A percentile compares a stretch with the other conserved stretches of the same genome.
Evolutionary conservation across 2,113 vertebrate genomes (phyloP).

Genomic region (Oncorhynchus keta): DNA sequence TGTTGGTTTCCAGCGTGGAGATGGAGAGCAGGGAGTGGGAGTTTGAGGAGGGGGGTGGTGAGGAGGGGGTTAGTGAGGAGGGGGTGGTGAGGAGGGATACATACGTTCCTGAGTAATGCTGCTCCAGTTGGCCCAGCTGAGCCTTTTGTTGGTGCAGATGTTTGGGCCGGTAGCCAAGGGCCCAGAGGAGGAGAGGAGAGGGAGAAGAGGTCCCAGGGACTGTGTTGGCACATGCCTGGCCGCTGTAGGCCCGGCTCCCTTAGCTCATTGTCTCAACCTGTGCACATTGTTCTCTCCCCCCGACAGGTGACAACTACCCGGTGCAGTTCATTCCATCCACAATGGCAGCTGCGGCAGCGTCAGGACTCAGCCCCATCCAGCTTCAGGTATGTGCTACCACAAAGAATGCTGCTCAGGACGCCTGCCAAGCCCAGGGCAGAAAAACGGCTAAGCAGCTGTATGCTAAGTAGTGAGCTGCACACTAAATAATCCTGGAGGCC

Average conservation of each 20-base stretch:
- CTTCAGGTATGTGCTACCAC: constrained; percentile 97
- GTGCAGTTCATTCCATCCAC: constrained; percentile 99
- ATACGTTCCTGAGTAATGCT: constrained; percentile 72
- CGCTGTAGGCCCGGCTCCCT: constrained; percentile 64
- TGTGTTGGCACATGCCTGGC: constrained; percentile 90
- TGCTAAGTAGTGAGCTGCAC: constrained; percentile 89
- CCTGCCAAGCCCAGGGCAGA: constrained; percentile 83
- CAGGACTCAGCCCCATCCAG: constrained; percentile 99
- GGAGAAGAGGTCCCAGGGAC: constrained; percentile 38
- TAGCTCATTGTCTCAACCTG: constrained; percentile 98
- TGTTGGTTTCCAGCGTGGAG: too few species aligned
- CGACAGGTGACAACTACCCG: constrained; percentile 99
- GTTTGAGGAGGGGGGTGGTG: not conserved
- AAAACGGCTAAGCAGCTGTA: constrained; percentile 92
- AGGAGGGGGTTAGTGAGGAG: constrained; percentile 14
- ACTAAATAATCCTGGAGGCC: constrained; percentile 86
- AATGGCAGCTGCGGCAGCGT: constrained; percentile 99
- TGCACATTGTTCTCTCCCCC: constrained; percentile 84
- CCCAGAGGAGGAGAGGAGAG: not conserved
- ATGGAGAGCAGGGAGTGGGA: too few species aligned
- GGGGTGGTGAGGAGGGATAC: not conserved
- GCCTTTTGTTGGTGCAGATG: constrained; percentile 96
- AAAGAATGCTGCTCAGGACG: constrained; percentile 79
- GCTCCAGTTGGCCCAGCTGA: constrained; percentile 81
- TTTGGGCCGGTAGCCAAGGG: constrained; percentile 83